Base-by-base conservation (phyloP, 2,797 vertebrate genomes). In the Microhierax caerulescens region DNA sequence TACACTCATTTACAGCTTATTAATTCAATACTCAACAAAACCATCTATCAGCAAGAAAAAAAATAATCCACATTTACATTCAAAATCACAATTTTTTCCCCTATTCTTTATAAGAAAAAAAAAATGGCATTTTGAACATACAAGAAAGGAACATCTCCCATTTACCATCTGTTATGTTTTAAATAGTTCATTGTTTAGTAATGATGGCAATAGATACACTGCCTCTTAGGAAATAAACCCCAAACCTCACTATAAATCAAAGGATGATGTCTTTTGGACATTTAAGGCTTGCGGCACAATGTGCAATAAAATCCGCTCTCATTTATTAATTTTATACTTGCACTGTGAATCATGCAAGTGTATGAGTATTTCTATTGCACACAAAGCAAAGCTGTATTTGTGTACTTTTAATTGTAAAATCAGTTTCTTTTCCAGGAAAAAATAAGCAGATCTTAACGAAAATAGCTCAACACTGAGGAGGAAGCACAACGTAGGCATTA, bases 231-330 rank as follows among this genome's bases (percentile, higher is more conserved):
- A 65, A 45, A 68, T 9, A 32, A 24, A 4, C 0, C 4, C 32
- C 9, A 77, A 47, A 14, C 28, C 13, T 85, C 82, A 47, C 51
- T 74, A 70, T 36, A 54, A 85, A 63, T 28, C 54, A 54, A 70
- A 83, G 23, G 14, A 83, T 32, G 76, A 90, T n/a, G 37, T 4
- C 53, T 74, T 83, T 74, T 23, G 48, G 47, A 54, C 8, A 36
- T 32, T 32, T 51, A 78, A 75, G 47, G 37, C 9, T 41, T 2
- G 4, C 0, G 1, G 21, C 14, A 41, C 5, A n/a, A 73, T 2
- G 9, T 54, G 13, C 17, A 90, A 65, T 54, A 13, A 85, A 50
- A 22, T 36, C n/a, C 63, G 20, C 10, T 63, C 24, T 90, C 32
- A 37, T 87, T 53, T 59, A 59, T 56, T 63, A 36, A 47, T 74